A percentile compares a stretch with the other conserved stretches of the same genome.
Conservation (phyloP, 2,888 invertebrate genomes). For the Dynastes grantii region DNA sequence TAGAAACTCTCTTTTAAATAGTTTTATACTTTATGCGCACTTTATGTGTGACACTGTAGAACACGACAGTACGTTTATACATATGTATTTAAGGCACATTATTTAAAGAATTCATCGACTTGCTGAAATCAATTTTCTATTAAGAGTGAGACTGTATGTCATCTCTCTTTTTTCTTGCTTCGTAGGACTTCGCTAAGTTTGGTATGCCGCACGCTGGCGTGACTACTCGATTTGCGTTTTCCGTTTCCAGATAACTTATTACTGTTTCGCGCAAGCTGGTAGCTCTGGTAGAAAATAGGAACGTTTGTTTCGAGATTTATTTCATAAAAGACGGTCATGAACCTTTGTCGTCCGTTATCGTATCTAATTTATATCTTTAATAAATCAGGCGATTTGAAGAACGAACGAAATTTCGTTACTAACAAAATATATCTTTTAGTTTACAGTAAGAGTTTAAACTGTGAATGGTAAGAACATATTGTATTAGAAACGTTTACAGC, state of each 20-base stretch:
- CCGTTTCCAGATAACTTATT: conserved; percentile 36
- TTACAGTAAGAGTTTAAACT: too few relatives aligned
- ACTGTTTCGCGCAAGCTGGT: conserved; percentile 30
- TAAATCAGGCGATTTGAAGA: conserved; percentile 29
- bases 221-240: conserved; percentile 36
- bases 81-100: too few relatives aligned
- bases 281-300: neutral
- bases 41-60: too few relatives aligned
- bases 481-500: too few relatives aligned
- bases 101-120: too few relatives aligned
- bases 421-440: too few relatives aligned
- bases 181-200: neutral
- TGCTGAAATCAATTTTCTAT: too few relatives aligned
- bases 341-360: conserved; percentile 28
- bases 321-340: conserved; percentile 36
- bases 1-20: too few relatives aligned
- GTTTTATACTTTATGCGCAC: too few relatives aligned
- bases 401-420: neutral
- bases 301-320: conserved; percentile 38
- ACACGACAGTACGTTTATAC: too few relatives aligned
- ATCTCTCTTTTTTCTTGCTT: neutral
- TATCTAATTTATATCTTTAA: conserved; percentile 31
- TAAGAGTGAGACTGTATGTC: neutral
- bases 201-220: conserved; percentile 7
- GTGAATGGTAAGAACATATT: too few relatives aligned